Percentiles rank a stretch among this genome's conserved stretches.
These are phyloP conservation scores for Lagorchestes hirsutus DNA, from an alignment of 2,797 vertebrate species.

Conservation along the genomic window DNA sequence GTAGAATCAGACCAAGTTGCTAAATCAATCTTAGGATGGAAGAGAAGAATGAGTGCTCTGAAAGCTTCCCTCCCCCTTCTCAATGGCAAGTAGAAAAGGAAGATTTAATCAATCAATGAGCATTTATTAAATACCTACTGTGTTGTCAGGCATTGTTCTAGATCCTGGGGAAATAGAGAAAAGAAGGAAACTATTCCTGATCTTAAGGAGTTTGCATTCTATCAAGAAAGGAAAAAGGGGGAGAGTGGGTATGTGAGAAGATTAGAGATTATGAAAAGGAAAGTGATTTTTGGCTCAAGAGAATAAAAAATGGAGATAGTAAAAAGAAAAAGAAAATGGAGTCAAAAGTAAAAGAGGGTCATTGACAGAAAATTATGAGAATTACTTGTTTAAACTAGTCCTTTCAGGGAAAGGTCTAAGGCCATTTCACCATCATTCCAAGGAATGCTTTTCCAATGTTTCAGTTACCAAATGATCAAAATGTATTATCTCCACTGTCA, in stretches of 20 bases:
- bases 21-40: not conserved
- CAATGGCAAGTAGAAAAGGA: not conserved
- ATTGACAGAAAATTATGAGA: slow-evolving; percentile 19
- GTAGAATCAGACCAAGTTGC: not conserved
- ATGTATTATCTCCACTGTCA: slow-evolving; percentile 6
- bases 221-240: not conserved
- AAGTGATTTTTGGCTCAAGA: not conserved
- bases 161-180: not conserved
- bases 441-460: not conserved
- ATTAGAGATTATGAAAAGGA: not conserved
- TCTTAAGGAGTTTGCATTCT: not conserved
- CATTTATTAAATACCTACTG: not conserved
- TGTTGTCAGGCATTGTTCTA: not conserved
- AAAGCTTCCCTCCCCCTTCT: not conserved
- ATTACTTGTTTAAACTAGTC: slow-evolving; percentile 22
- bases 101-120: not conserved
- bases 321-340: not conserved
- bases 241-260: not conserved
- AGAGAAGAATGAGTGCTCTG: not conserved
- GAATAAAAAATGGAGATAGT: not conserved
- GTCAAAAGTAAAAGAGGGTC: not conserved
- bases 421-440: not conserved
- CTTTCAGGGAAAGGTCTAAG: not conserved
- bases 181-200: not conserved
- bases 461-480: not conserved